These are phyloP conservation scores for Ahaetulla prasina DNA, from an alignment of 2,113 vertebrate genomes.

Conservation along the genomic window DNA sequence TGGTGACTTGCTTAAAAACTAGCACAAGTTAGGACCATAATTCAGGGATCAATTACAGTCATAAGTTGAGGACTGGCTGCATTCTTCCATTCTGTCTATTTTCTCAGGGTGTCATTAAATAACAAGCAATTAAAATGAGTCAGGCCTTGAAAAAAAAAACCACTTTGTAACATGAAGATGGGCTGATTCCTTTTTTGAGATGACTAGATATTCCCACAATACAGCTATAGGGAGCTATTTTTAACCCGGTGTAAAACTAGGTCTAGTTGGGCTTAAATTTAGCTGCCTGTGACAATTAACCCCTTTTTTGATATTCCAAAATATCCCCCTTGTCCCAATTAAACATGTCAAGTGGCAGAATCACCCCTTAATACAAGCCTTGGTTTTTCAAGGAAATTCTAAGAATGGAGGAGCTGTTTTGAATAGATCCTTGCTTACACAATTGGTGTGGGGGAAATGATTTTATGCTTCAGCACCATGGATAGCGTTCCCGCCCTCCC, in stretches of 20 bases:
- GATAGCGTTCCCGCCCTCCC: background rate
- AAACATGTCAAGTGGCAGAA: background rate
- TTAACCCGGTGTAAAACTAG: background rate
- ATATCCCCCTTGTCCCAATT: background rate
- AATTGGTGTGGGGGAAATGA: background rate
- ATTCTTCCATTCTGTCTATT: background rate
- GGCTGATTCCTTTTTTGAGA: background rate
- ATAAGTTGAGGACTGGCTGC: background rate
- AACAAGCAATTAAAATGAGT: background rate
- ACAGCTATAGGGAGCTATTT: background rate
- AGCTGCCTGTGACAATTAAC: background rate
- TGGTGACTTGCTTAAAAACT: background rate
- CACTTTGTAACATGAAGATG: background rate
- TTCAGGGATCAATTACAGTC: background rate
- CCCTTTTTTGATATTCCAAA: background rate
- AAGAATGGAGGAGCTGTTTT: background rate
- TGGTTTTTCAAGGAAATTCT: background rate
- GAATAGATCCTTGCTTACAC: background rate
- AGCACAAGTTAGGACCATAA: background rate
- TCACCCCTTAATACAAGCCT: background rate
- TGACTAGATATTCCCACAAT: background rate
- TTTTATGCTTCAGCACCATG: background rate
- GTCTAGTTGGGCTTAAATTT: background rate
- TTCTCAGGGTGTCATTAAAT: background rate
- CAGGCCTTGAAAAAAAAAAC: background rate